Evolutionary conservation across 2,113 vertebrate genomes (phyloP).

Genomic region (Sinosuthora webbiana): DNA sequence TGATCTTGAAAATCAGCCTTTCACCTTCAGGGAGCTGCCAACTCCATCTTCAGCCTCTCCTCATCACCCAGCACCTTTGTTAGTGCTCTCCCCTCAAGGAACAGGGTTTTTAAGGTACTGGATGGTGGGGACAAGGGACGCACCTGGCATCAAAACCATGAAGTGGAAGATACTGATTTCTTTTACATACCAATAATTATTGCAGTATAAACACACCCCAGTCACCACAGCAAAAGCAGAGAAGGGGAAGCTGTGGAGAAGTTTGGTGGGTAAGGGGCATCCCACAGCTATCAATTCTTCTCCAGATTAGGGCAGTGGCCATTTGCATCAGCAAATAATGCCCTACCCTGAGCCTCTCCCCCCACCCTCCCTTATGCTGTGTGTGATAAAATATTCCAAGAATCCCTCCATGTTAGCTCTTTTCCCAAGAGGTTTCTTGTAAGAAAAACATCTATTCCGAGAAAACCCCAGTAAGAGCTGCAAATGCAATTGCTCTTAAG

Average conservation of each 20-base stretch:
- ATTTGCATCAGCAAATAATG: not conserved
- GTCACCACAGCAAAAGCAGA: constrained; percentile 4
- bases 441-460: constrained; percentile 33
- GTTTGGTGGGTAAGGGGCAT: not conserved
- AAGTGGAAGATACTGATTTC: constrained; percentile 54
- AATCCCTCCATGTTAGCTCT: constrained; percentile 8
- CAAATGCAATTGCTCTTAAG: constrained; percentile 35
- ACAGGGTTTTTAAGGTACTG: not conserved
- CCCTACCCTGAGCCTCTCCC: not conserved
- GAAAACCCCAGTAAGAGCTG: not conserved
- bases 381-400: constrained; percentile 25
- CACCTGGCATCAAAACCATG: not conserved
- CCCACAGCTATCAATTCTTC: not conserved
- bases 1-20: not conserved
- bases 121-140: not conserved
- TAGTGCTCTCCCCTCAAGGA: not conserved
- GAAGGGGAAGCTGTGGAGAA: not conserved
- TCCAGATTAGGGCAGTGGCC: not conserved
- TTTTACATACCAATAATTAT: constrained; percentile 63
- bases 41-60: not conserved
- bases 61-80: not conserved
- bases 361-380: not conserved
- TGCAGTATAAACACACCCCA: constrained; percentile 58
- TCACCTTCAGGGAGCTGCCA: not conserved
- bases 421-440: not conserved